Evolutionary conservation across 2,888 invertebrate species (phyloP).

Genomic region (Agrotis puta): DNA sequence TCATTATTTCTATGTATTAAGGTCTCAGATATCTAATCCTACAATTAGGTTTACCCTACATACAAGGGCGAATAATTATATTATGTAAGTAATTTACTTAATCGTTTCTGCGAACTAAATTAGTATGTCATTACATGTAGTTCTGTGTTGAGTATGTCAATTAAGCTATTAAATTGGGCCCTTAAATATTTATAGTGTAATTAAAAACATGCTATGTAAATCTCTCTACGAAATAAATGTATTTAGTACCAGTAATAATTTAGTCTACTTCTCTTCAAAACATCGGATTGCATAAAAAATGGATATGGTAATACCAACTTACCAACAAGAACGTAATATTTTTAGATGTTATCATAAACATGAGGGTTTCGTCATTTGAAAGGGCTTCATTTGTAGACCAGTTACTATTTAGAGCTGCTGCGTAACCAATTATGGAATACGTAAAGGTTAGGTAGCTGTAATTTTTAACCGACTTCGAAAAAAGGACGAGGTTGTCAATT

Average conservation of each 20-base stretch:
- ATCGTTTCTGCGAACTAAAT: not conserved
- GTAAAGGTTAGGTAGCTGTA: too few relatives aligned
- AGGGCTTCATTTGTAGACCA: conserved; percentile 11
- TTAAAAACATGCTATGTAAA: conserved; percentile 15
- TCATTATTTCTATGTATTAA: conserved; percentile 4
- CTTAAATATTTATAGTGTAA: conserved; percentile 16
- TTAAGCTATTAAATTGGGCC: not conserved
- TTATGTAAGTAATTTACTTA: conserved; percentile 32
- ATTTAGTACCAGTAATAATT: too few relatives aligned
- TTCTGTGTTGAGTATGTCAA: conserved; percentile 9
- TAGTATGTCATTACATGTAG: conserved; percentile 23
- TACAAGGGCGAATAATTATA: conserved; percentile 3
- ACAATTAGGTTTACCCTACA: conserved; percentile 9
- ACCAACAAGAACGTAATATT: not conserved
- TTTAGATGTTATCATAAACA: conserved; percentile 30
- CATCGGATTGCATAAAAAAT: conserved; percentile 13
- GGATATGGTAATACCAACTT: not conserved
- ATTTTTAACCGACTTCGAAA: too few relatives aligned
- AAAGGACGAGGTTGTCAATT: too few relatives aligned
- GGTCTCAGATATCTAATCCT: conserved; percentile 21
- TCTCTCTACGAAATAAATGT: not conserved
- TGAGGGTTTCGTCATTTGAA: conserved; percentile 26
- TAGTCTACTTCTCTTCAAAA: conserved; percentile 2
- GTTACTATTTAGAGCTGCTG: conserved; percentile 7
- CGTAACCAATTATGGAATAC: conserved; percentile 7